phyloP scores from a whole-genome alignment of 2,113 vertebrate species.

The Australoheros scitulus region DNA sequence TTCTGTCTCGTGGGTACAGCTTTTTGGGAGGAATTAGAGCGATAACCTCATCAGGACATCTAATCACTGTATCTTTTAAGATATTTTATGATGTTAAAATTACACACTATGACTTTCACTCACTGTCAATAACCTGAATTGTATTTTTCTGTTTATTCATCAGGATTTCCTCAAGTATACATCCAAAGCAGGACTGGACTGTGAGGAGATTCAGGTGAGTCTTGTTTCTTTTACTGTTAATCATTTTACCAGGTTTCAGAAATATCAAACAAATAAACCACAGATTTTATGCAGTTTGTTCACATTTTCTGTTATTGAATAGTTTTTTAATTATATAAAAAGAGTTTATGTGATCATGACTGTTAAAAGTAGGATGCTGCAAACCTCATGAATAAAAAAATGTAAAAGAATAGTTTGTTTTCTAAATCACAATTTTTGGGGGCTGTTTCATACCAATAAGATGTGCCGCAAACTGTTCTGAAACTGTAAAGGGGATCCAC shows the following conservation, averaged over 20 bases:
- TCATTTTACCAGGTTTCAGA: not conserved
- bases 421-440: no score
- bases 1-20: not conserved
- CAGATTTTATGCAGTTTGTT: not conserved
- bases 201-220: conserved; percentile 91
- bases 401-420: no score
- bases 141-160: conserved; percentile 6
- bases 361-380: no score
- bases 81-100: not conserved
- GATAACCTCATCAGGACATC: not conserved
- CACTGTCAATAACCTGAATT: not conserved
- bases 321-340: not conserved
- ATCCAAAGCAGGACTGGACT: conserved; percentile 93
- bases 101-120: not conserved
- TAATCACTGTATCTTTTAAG: not conserved
- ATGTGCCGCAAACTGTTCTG: not conserved
- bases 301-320: not conserved
- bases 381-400: no score
- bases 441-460: no score
- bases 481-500: not conserved
- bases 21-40: not conserved
- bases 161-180: conserved; percentile 97
- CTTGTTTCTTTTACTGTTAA: not conserved
- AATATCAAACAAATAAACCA: not conserved
- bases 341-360: not conserved